Evolutionary conservation across 2,888 invertebrate species (phyloP).

Genomic region (Acleris holmiana): DNA sequence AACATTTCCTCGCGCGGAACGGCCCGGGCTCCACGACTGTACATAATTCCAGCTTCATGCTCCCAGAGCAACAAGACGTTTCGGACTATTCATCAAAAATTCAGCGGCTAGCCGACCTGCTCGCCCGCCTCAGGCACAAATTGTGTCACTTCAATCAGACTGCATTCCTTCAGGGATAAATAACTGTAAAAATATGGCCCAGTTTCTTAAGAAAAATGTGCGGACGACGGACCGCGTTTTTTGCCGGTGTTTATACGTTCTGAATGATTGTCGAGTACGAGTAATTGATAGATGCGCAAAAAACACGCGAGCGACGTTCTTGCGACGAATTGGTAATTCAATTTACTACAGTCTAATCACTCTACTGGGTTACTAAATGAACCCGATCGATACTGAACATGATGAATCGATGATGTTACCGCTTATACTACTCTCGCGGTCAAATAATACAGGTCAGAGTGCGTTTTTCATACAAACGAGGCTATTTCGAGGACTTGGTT

Average conservation of each 20-base stretch:
- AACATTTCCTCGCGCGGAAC: not conserved
- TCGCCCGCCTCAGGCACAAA: not conserved
- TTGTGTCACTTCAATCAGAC: slow-evolving; percentile 3
- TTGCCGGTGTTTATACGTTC: not conserved
- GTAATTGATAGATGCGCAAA: slow-evolving; percentile 1
- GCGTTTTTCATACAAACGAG: too few species aligned
- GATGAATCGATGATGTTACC: too few species aligned
- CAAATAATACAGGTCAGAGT: too few species aligned
- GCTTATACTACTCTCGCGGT: too few species aligned
- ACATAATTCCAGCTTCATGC: slow-evolving; percentile 22
- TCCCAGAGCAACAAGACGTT: slow-evolving; percentile 14
- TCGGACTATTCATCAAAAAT: slow-evolving; percentile 29
- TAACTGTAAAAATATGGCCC: slow-evolving; percentile 1
- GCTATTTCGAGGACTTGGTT: too few species aligned
- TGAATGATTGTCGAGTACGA: not conserved
- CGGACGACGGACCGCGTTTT: not conserved
- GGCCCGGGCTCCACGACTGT: slow-evolving; percentile 1
- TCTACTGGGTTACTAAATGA: too few species aligned
- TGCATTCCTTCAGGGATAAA: slow-evolving; percentile 2
- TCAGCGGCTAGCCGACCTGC: slow-evolving; percentile 23
- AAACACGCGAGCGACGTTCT: not conserved
- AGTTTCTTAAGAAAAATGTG: not conserved
- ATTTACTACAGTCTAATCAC: not conserved
- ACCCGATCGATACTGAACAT: too few species aligned
- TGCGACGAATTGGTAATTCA: slow-evolving; percentile 1